Conservation (phyloP, 2,113 vertebrate genomes). For the Podilymbus podiceps region DNA sequence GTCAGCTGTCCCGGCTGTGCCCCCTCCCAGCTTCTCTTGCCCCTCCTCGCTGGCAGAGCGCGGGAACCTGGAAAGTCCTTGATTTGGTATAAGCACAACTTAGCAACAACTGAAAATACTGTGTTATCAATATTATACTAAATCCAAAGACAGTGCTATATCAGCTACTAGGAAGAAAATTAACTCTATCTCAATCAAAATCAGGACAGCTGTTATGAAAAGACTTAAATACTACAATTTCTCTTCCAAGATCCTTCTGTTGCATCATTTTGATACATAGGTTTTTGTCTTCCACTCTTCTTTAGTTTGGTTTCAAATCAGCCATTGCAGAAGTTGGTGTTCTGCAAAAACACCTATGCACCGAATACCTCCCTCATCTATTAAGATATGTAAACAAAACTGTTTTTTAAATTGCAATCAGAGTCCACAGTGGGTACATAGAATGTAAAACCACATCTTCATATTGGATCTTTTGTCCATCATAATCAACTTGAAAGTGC, state of each 20-base stretch:
- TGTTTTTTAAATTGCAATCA: not conserved
- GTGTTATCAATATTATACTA: too few relatives aligned
- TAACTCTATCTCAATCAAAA: too few relatives aligned
- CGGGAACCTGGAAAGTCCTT: too few relatives aligned
- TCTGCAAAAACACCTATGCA: not conserved
- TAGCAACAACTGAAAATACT: too few relatives aligned
- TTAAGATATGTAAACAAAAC: too few relatives aligned
- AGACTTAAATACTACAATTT: conserved; percentile 47
- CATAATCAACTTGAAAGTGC: not conserved
- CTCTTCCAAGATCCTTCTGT: not conserved
- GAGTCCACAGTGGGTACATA: not conserved
- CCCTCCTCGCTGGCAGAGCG: too few relatives aligned
- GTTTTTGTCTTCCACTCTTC: not conserved
- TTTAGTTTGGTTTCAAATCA: not conserved
- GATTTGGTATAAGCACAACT: too few relatives aligned
- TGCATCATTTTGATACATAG: not conserved
- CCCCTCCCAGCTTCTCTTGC: too few relatives aligned
- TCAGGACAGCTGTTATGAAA: not conserved
- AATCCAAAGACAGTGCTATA: too few relatives aligned
- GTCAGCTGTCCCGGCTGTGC: too few relatives aligned
- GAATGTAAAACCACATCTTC: not conserved
- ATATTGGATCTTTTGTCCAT: not conserved
- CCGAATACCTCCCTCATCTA: not conserved
- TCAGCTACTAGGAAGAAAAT: too few relatives aligned
- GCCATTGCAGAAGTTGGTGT: not conserved